These are phyloP conservation scores for Addax nasomaculatus DNA, from an alignment of 2,113 vertebrate species.

Conservation along the genomic window DNA sequence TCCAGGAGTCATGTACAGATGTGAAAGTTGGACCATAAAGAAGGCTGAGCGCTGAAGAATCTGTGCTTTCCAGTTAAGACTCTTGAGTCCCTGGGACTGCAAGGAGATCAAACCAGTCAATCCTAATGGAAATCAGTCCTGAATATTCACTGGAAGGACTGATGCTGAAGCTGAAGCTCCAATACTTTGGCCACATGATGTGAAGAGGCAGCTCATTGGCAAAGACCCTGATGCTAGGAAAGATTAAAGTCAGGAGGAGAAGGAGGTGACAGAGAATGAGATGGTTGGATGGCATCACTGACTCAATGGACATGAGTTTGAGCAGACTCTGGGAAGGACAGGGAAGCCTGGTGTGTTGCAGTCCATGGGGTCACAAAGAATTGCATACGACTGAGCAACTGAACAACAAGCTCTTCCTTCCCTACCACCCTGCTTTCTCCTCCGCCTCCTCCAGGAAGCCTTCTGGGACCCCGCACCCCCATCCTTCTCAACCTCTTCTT, in stretches of 20 bases:
- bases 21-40: not conserved
- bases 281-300: not conserved
- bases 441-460: not conserved
- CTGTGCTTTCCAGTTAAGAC: not conserved
- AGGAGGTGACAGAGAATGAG: not conserved
- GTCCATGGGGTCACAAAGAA: not conserved
- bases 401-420: not conserved
- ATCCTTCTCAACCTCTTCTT: not conserved
- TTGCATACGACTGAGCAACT: not conserved
- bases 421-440: not conserved
- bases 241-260: not conserved
- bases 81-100: not conserved
- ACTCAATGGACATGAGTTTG: not conserved
- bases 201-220: not conserved
- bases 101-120: not conserved
- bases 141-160: not conserved
- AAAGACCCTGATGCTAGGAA: not conserved
- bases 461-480: not conserved
- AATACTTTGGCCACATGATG: not conserved
- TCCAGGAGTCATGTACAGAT: not conserved
- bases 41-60: not conserved
- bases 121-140: not conserved
- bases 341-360: not conserved
- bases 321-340: not conserved
- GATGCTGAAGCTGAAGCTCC: not conserved